These are phyloP conservation scores for Paracanthobrama guichenoti DNA, from an alignment of 2,113 vertebrate genomes.

Conservation along the genomic window DNA sequence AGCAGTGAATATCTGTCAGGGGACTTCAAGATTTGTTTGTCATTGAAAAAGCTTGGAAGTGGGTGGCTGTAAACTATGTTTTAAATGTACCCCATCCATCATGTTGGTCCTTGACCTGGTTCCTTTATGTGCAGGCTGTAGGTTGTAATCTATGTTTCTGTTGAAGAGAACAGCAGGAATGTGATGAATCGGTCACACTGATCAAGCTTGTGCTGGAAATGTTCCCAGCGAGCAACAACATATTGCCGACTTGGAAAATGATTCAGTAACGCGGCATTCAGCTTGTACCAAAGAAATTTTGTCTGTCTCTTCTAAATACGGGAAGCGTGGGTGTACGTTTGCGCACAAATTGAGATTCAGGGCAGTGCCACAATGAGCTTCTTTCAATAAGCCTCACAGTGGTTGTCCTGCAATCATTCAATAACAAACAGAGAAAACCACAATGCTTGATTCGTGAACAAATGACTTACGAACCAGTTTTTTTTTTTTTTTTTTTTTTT, in stretches of 20 bases:
- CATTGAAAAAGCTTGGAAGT: slow-evolving; percentile 48
- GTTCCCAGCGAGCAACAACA: background rate
- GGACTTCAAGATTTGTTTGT: slow-evolving; percentile 51
- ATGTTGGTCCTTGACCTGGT: slow-evolving; percentile 49
- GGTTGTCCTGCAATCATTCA: background rate
- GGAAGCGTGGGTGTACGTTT: background rate
- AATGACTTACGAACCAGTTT: background rate
- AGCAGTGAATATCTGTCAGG: slow-evolving; percentile 47
- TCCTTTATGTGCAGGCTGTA: slow-evolving; percentile 31
- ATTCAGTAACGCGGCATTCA: background rate
- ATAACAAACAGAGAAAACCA: background rate
- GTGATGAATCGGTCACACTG: slow-evolving; percentile 37
- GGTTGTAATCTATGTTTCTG: slow-evolving; percentile 37
- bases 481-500: no score
- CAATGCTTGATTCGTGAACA: background rate
- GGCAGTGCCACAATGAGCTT: no score
- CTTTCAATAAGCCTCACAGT: background rate
- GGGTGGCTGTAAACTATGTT: slow-evolving; percentile 43
- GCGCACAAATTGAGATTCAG: slow-evolving; percentile 1
- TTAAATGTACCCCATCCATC: slow-evolving; percentile 48
- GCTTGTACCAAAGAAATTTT: background rate
- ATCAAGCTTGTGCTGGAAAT: slow-evolving; percentile 12
- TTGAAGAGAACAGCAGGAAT: slow-evolving; percentile 24
- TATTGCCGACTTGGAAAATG: background rate
- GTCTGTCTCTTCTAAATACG: background rate